These are phyloP conservation scores for Physella acuta DNA, from an alignment of 1,140 invertebrate genomes.

Conservation along the genomic window DNA sequence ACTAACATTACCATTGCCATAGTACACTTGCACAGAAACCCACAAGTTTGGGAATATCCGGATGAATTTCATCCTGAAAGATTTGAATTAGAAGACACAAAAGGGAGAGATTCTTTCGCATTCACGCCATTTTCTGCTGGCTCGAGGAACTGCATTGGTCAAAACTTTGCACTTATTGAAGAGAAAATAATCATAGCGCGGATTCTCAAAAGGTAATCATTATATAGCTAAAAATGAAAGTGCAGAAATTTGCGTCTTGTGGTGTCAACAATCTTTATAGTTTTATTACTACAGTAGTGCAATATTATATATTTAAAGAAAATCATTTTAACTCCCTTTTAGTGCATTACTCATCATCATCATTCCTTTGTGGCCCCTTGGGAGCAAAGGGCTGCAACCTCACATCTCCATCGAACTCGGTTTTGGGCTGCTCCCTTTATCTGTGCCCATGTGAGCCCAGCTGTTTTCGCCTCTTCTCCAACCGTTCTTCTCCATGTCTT, in stretches of 20 bases:
- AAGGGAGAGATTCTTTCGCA: constrained; percentile 35
- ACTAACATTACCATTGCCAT: constrained; percentile 29
- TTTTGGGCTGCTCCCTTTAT: no score
- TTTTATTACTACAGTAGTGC: neutral
- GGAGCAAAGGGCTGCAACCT: neutral
- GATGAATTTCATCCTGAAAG: constrained; percentile 35
- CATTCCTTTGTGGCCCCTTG: neutral
- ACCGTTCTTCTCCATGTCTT: no score
- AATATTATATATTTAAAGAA: neutral
- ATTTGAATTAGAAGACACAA: constrained; percentile 26
- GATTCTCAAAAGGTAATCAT: constrained; percentile 40
- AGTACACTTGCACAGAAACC: constrained; percentile 36
- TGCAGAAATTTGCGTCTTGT: neutral
- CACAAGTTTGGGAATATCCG: constrained; percentile 39
- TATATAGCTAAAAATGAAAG: neutral
- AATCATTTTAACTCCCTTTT: neutral
- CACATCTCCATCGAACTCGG: no score
- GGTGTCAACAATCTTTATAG: neutral
- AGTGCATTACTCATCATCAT: neutral
- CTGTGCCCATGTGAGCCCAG: no score
- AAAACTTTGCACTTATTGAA: constrained; percentile 44
- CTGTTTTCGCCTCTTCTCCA: no score
- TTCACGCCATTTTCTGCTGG: constrained; percentile 47
- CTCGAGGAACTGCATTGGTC: constrained; percentile 48
- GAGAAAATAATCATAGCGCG: constrained; percentile 34